Evolutionary conservation across 2,113 vertebrate genomes (phyloP).

Genomic region (Paralichthys olivaceus): DNA sequence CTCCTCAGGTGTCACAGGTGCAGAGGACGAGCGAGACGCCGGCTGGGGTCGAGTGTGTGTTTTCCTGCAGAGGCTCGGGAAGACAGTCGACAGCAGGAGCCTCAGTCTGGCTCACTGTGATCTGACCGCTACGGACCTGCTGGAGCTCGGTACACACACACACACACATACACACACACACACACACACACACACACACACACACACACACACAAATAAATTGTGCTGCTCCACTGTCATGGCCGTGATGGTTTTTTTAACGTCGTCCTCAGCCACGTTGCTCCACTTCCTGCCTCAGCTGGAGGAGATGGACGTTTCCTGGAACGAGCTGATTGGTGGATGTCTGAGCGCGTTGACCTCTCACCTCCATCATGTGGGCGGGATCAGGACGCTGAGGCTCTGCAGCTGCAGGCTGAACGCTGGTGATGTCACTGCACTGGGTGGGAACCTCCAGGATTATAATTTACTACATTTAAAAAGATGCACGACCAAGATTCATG

Average conservation of each 20-base stretch:
- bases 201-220: neutral
- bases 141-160: slow-evolving; percentile 80
- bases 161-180: neutral
- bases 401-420: slow-evolving; percentile 85
- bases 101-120: slow-evolving; percentile 85
- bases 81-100: slow-evolving; percentile 74
- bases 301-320: slow-evolving; percentile 90
- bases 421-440: slow-evolving; percentile 84
- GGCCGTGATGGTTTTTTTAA: neutral
- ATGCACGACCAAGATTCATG: too few relatives aligned
- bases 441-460: slow-evolving; percentile 67
- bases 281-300: slow-evolving; percentile 83
- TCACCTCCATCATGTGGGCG: slow-evolving; percentile 81
- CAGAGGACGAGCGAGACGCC: slow-evolving; percentile 42
- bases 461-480: too few relatives aligned
- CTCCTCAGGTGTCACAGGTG: neutral
- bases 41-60: slow-evolving; percentile 80
- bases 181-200: slow-evolving; percentile 10
- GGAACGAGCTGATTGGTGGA: slow-evolving; percentile 89
- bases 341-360: slow-evolving; percentile 79
- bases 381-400: slow-evolving; percentile 84
- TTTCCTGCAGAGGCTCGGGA: slow-evolving; percentile 85
- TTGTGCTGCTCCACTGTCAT: neutral
- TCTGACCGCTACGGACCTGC: slow-evolving; percentile 80
- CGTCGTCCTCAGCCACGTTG: slow-evolving; percentile 73